These are phyloP conservation scores for Lithodes maja DNA, from an alignment of 2,888 invertebrate genomes.

Conservation along the genomic window DNA sequence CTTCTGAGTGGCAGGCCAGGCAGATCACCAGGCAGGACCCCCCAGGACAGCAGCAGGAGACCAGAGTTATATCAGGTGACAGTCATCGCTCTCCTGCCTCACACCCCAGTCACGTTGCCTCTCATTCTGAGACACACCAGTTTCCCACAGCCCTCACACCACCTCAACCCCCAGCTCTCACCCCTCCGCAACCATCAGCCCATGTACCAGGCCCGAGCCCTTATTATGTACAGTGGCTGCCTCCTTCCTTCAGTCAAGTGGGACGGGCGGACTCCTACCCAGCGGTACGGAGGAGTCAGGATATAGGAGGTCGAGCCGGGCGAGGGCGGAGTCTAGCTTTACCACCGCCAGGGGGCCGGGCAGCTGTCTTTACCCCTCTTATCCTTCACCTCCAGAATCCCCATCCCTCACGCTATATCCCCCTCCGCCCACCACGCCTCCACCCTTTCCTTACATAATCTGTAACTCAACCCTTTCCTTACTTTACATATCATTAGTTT, in stretches of 20 bases:
- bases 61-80: background rate
- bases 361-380: conserved; percentile 44
- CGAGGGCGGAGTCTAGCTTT: conserved; percentile 47
- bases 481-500: too few species aligned
- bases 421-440: conserved; percentile 27
- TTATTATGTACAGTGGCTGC: conserved; percentile 51
- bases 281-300: background rate
- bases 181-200: background rate
- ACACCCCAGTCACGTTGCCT: background rate
- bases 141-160: background rate
- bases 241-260: conserved; percentile 47
- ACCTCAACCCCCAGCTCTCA: background rate
- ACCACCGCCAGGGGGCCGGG: conserved; percentile 40
- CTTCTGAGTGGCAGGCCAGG: background rate
- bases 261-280: conserved; percentile 22
- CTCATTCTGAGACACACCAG: background rate
- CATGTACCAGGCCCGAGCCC: conserved; percentile 7
- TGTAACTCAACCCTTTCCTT: background rate
- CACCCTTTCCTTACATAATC: conserved; percentile 12
- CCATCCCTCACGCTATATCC: conserved; percentile 46
- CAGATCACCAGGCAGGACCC: background rate
- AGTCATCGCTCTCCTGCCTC: background rate
- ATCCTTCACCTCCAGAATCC: conserved; percentile 46
- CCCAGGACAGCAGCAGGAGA: conserved; percentile 13
- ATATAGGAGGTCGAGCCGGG: conserved; percentile 9